Base-by-base conservation (phyloP, 2,113 vertebrate species). In the Hippopotamus amphibius region DNA sequence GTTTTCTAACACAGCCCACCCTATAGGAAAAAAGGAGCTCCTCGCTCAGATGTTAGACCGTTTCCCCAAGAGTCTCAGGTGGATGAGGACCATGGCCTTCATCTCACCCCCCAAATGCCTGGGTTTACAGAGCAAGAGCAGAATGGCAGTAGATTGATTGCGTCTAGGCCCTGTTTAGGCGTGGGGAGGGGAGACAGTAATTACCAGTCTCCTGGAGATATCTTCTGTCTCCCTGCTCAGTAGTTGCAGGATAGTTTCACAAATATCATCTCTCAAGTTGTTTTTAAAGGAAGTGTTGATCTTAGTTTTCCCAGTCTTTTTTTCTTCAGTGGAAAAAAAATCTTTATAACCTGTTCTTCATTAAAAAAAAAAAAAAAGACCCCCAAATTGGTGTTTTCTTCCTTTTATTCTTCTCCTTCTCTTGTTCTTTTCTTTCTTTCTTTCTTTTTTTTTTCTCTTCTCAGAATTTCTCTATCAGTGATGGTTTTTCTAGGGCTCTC, bases 321-420 rank as follows among this genome's bases (percentile, higher is more conserved):
- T 76, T 85, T 37, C 61, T 87, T 92, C 43, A 82, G 72, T 66
- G 66, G 41, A 93, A 93, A 90, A 33, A 89, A 97, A 63, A 96
- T 92, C 63, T 87, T 83, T 87, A 85, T 50, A 80, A 71, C 30
- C 53, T 55, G 12, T 80, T 91, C 63, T 80, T 83, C 43, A 33
- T 77, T 61, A 7, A 21, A 74, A 74, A 41, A 76, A 72, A 19
- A 26, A n/a, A 72, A 16, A 3, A 80, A 17, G 24, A 37, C 72
- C 21, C 10, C 26, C 37, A 55, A n/a, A 92, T 94, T 77, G 57
- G 5, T 90, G 30, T 82, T 93, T 63, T 91, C 33, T 90, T 89
- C 50, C 43, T 94, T 96, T 82, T 90, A 24, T 26, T 84, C 66
- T 41, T 87, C 43, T 79, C 63, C 33, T 48, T 88, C 59, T 69